Evolutionary conservation across 2,113 vertebrate species (phyloP).

Genomic region (Erinaceus europaeus): DNA sequence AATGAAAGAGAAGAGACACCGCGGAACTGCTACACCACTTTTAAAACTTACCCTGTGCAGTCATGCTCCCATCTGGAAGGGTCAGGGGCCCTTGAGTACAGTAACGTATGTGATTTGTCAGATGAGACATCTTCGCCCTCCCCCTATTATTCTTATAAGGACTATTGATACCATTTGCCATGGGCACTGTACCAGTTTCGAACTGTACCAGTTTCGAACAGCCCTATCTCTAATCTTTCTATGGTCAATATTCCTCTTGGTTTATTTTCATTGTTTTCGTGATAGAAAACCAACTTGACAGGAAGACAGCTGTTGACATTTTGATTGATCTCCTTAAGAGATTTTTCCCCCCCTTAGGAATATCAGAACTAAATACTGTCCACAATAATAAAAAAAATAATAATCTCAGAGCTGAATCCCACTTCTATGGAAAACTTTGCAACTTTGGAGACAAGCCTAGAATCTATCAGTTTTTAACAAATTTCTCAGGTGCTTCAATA

Average conservation of each 20-base stretch:
- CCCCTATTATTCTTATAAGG: no score
- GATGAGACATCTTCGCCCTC: no score
- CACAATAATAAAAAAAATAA: not conserved
- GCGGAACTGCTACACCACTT: no score
- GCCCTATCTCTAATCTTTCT: not conserved
- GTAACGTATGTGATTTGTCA: no score
- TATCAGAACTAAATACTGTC: not conserved
- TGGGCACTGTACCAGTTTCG: no score
- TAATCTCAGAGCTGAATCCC: not conserved
- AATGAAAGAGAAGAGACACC: no score
- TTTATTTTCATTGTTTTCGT: slow-evolving; percentile 8
- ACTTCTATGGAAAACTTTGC: not conserved
- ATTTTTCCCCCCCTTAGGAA: not conserved
- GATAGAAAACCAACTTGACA: not conserved
- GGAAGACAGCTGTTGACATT: not conserved
- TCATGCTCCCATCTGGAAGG: no score
- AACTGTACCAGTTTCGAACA: no score
- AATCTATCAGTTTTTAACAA: not conserved
- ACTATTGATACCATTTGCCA: no score
- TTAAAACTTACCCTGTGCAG: no score
- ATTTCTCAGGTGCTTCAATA: not conserved
- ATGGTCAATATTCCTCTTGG: not conserved
- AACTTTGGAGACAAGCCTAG: not conserved
- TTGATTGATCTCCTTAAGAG: not conserved
- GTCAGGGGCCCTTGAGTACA: no score